Base-by-base conservation (phyloP, 2,797 vertebrate species). In the Sus cebifrons region DNA sequence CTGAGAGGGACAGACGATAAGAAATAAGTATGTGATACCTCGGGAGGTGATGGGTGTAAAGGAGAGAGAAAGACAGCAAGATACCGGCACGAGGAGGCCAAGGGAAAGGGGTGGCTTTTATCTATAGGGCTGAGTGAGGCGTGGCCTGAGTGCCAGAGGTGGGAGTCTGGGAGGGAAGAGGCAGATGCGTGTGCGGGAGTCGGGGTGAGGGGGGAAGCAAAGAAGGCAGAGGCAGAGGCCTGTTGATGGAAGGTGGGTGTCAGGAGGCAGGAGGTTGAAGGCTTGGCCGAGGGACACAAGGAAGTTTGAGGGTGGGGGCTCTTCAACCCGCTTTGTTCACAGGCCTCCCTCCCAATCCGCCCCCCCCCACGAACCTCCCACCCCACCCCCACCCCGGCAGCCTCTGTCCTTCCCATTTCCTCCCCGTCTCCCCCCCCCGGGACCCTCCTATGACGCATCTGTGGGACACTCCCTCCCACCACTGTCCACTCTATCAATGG, bases 401-500 rank as follows among this genome's bases (percentile, higher is more conserved):
- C 52, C 54, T 86, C 64, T 68, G 73, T 49, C 86, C 83, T 77
- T 32, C 74, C 77, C 18, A 0, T n/a, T 89, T 96, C 60, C 92
- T 74, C 27, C 73, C 58, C 0, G 1, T 44, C 21, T 75, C 86
- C 79, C 32, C 79, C 32, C 32, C 94, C 25, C n/a, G 54, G 74
- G 79, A 78, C 58, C 25, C 86, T 74, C 65, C 67, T 25, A 21
- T 17, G 83, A 82, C 23, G 1, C 1, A 6, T 85, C 64, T 10
- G 7, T 1, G 62, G 15, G 65, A 40, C 85, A 40, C 54, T 40
- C 70, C 54, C 83, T 82, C 36, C 40, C 40, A 64, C 86, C 17
- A 14, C 85, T 70, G 85, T 64, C 64, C n/a, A 2, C 21, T 74
- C 75, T 14, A 36, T 96, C 92, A 95, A 92, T 92, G 89, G 95